phyloP scores from a whole-genome alignment of 2,888 invertebrate species.

The Elysia crispata region DNA sequence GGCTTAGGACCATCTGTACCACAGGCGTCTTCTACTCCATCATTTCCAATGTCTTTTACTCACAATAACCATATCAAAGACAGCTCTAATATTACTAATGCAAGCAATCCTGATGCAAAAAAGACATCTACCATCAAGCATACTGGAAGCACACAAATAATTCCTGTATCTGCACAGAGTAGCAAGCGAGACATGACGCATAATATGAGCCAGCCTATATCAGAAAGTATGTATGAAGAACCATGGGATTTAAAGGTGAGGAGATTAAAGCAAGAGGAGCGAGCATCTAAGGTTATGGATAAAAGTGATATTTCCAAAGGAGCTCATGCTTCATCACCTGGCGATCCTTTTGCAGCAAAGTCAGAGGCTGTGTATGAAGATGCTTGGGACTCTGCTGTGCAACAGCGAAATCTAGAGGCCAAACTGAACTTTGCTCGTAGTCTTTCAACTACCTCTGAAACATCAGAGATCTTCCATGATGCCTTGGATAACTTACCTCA shows the following conservation, averaged over 20 bases:
- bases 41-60: no score
- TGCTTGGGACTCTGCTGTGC: slow-evolving; percentile 68
- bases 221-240: slow-evolving; percentile 43
- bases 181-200: neutral
- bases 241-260: slow-evolving; percentile 49
- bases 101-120: neutral
- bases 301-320: slow-evolving; percentile 13
- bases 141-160: neutral
- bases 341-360: neutral
- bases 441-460: slow-evolving; percentile 46
- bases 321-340: neutral
- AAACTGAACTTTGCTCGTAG: slow-evolving; percentile 60
- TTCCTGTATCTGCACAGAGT: neutral
- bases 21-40: neutral
- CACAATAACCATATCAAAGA: no score
- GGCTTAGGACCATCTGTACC: neutral
- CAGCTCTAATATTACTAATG: neutral
- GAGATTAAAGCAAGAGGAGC: slow-evolving; percentile 43
- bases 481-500: slow-evolving; percentile 48
- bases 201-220: slow-evolving; percentile 7
- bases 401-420: slow-evolving; percentile 68
- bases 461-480: slow-evolving; percentile 50
- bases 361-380: slow-evolving; percentile 60
- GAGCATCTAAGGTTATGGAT: slow-evolving; percentile 7
- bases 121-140: neutral